Percentiles rank a stretch among this genome's conserved stretches.
phyloP scores from a whole-genome alignment of 2,888 invertebrate species.

The Cyclophora albipunctata region DNA sequence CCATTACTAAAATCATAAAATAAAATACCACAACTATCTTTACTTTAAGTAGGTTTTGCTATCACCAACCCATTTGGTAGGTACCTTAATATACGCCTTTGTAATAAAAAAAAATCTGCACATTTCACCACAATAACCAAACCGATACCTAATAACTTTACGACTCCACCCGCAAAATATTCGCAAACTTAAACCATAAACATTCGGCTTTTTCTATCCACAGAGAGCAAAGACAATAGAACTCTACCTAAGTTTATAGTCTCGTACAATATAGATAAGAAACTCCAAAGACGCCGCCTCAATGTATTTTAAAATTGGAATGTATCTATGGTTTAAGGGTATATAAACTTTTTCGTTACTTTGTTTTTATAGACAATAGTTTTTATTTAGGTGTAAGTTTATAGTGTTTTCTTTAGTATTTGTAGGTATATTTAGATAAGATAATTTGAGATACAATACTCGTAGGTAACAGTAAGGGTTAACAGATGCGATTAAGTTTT shows the following conservation, averaged over 20 bases:
- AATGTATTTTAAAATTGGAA: conserved; percentile 17
- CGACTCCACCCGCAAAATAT: conserved; percentile 17
- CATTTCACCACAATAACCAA: background rate
- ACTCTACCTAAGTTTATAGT: conserved; percentile 16
- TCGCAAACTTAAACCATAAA: conserved; percentile 21
- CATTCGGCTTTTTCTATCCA: conserved; percentile 16
- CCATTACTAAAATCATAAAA: no score
- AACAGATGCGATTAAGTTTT: no score
- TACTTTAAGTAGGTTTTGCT: no score
- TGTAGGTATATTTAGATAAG: background rate
- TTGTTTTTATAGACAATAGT: no score
- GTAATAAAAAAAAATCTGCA: no score
- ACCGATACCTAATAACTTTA: conserved; percentile 20
- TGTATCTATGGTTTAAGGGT: conserved; percentile 10
- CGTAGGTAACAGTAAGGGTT: no score
- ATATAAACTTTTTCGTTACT: background rate
- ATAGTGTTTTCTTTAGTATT: background rate
- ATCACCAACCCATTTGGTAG: no score
- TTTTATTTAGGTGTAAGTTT: background rate
- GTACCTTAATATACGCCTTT: no score
- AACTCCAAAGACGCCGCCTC: conserved; percentile 34
- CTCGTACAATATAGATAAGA: conserved; percentile 23
- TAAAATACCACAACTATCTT: no score
- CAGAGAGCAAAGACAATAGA: conserved; percentile 28
- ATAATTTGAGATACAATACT: background rate